Evolutionary conservation across 1,140 invertebrate species (phyloP), one percentile per base, ranked within the genome.

Genomic region (Dendrolimus kikuchii): DNA sequence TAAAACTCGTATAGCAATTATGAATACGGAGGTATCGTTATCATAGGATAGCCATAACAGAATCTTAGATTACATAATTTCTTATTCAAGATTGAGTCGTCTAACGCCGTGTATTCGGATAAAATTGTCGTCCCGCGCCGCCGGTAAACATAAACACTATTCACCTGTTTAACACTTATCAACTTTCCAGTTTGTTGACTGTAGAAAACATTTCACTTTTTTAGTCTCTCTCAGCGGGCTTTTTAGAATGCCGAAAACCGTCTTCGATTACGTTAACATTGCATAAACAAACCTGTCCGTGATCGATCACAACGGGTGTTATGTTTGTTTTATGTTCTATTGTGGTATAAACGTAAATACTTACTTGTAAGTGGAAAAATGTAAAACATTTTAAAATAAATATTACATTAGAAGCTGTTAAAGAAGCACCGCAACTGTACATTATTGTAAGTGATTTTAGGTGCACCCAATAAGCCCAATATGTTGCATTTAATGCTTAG

Each of bases 121-220:
- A 39, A 49, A 60, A 58, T 60, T 61, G 59, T 59, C 60, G 64
- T 72, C 65, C 62, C 64, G 62, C 66, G 64, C 39, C 47, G 23
- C 23, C 23, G 23, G 23, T 23, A 23, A 59, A 53, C 53, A 62
- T 55, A 59, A 49, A 57, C 46, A 4, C 5, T 7, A 37, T 9
- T 50, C 47, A 56, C 51, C 54, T 62, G 52, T 53, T 57, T 63
- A 55, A 63, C 55, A 53, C 62, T 53, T 59, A 55, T 51, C 57
- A 50, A 52, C 65, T 71, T 71, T 69, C 66, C 49, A 67, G 62
- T 68, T 65, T 60, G 61, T 64, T 65, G 60, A 60, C 64, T 67
- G 59, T 64, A 64, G 44, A 53, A 62, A 60, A 66, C 63, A 66
- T 73, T 68, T 68, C 65, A 66, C 68, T 73, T 73, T 69, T 71